These are phyloP conservation scores for Drosophila kanekoi DNA, from an alignment of 2,888 invertebrate species.

Conservation along the genomic window DNA sequence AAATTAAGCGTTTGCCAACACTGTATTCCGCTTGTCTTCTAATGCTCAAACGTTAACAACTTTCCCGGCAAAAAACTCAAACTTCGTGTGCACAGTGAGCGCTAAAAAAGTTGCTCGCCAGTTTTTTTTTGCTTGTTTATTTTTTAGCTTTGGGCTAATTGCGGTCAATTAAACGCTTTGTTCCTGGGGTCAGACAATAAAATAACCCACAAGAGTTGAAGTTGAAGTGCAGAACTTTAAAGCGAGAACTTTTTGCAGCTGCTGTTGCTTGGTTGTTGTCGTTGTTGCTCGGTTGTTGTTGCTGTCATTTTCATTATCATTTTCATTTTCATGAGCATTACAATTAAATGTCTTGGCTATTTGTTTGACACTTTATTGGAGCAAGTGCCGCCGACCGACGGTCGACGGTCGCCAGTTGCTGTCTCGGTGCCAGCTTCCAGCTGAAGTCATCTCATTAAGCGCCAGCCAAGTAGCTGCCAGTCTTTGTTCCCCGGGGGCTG, in stretches of 20 bases:
- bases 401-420: too few relatives aligned
- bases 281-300: background rate
- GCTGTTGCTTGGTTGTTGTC: constrained; percentile 7
- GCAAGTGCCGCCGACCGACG: background rate
- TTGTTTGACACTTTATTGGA: constrained; percentile 78
- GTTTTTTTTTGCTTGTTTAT: constrained; percentile 24
- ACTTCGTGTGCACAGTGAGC: background rate
- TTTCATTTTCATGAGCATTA: constrained; percentile 63
- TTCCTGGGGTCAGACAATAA: constrained; percentile 17
- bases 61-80: background rate
- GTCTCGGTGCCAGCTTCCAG: background rate
- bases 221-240: constrained; percentile 42
- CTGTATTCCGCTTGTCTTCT: too few relatives aligned
- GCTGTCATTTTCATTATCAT: constrained; percentile 43
- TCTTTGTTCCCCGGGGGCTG: constrained; percentile 19
- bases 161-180: constrained; percentile 70
- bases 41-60: too few relatives aligned
- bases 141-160: constrained; percentile 60
- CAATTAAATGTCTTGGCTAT: constrained; percentile 72
- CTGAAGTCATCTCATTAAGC: constrained; percentile 48
- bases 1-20: too few relatives aligned
- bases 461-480: constrained; percentile 45
- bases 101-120: constrained; percentile 5
- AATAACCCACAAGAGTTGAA: constrained; percentile 1
- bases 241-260: constrained; percentile 20